These are phyloP conservation scores for Molorchus minor DNA, from an alignment of 2,888 invertebrate species.

Conservation along the genomic window DNA sequence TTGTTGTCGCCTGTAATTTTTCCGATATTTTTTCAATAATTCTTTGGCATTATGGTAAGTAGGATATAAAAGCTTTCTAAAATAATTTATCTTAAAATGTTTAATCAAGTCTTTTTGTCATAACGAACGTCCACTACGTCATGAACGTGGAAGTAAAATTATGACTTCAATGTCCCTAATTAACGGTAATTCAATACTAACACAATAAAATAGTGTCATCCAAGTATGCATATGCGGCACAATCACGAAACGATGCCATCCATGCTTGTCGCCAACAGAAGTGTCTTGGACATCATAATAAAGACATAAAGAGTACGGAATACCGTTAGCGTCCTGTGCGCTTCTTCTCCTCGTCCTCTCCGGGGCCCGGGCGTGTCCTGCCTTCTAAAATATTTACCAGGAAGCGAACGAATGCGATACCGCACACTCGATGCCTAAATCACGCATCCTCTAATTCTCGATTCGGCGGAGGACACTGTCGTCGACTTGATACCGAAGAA, in stretches of 20 bases:
- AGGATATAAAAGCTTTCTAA: too few species aligned
- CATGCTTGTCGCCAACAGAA: slow-evolving; percentile 8
- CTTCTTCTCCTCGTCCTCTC: slow-evolving; percentile 29
- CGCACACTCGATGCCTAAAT: slow-evolving; percentile 14
- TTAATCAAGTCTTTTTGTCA: too few species aligned
- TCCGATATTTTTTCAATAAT: too few species aligned
- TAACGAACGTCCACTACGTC: too few species aligned
- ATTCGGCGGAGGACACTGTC: slow-evolving; percentile 24
- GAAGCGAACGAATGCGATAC: slow-evolving; percentile 14
- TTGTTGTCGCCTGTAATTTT: too few species aligned
- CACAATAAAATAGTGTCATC: too few species aligned
- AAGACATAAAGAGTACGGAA: slow-evolving; percentile 41
- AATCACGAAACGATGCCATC: not conserved
- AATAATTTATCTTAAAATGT: too few species aligned
- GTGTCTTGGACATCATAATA: slow-evolving; percentile 33
- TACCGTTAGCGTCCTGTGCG: slow-evolving; percentile 50
- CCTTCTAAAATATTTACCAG: slow-evolving; percentile 25
- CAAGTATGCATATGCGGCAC: too few species aligned
- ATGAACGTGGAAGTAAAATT: too few species aligned
- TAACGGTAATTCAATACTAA: too few species aligned
- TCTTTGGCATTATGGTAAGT: too few species aligned
- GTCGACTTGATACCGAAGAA: slow-evolving; percentile 1
- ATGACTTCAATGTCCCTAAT: too few species aligned
- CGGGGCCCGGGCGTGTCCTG: slow-evolving; percentile 27
- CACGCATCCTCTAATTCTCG: slow-evolving; percentile 29